phyloP scores from a whole-genome alignment of 2,888 invertebrate species.

The Mimachlamys varia region DNA sequence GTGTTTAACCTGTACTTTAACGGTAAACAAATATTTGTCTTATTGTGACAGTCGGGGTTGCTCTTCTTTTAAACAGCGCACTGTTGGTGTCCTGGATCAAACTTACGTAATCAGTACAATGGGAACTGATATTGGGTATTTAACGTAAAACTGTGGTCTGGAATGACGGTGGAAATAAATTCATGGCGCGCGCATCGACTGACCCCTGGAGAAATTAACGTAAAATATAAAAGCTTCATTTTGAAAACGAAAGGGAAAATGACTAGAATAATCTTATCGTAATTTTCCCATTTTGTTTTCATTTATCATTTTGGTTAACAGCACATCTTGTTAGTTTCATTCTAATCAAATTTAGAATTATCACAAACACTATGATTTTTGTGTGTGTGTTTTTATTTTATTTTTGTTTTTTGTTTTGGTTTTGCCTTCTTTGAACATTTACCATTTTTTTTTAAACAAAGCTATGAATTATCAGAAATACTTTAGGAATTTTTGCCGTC shows the following conservation, averaged over 20 bases:
- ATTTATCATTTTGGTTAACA: no score
- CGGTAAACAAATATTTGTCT: constrained; percentile 34
- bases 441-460: no score
- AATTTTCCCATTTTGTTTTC: no score
- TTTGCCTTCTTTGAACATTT: no score
- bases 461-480: no score
- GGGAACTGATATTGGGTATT: neutral
- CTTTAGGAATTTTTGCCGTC: no score
- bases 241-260: neutral
- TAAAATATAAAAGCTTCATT: neutral
- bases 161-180: neutral
- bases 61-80: neutral
- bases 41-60: neutral
- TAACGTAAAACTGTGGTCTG: neutral
- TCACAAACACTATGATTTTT: no score
- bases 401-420: no score
- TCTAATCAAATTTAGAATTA: no score
- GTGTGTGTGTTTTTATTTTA: no score
- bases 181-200: neutral
- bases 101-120: neutral
- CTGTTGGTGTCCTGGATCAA: neutral
- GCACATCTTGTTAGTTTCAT: no score
- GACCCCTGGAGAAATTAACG: neutral
- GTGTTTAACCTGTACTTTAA: neutral
- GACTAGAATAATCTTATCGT: no score